Conservation (phyloP, 37 sponge, comb jelly and placozoan genomes). For the Halisarca cf. caerulea region DNA sequence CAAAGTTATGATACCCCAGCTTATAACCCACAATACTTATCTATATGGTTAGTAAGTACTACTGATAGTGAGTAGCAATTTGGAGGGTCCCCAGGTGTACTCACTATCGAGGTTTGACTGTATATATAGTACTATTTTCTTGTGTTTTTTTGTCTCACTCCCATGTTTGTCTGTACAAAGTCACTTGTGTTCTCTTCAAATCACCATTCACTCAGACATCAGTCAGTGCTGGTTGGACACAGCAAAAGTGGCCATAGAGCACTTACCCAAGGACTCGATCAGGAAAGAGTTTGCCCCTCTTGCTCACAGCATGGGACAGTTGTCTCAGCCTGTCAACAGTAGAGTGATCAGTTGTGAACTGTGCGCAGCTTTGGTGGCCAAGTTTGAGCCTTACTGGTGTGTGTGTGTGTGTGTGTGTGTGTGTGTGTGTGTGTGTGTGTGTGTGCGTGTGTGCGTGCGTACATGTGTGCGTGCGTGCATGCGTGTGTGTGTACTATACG, state of each 20-base stretch:
- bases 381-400: slow-evolving; percentile 71
- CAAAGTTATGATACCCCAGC: too few species aligned
- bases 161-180: too few species aligned
- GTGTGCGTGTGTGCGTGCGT: neutral
- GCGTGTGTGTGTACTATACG: too few species aligned
- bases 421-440: neutral
- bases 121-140: neutral
- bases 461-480: neutral
- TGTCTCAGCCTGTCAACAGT: slow-evolving; percentile 61
- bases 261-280: slow-evolving; percentile 58
- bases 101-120: too few species aligned
- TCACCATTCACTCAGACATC: slow-evolving; percentile 40
- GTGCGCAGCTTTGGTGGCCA: slow-evolving; percentile 39
- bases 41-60: too few species aligned
- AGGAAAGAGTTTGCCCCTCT: slow-evolving; percentile 44
- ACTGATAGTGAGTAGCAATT: too few species aligned
- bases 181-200: too few species aligned
- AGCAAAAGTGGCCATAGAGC: slow-evolving; percentile 26
- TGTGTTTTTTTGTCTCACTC: too few species aligned
- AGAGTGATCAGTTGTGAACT: slow-evolving; percentile 53
- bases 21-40: too few species aligned
- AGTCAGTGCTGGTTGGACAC: slow-evolving; percentile 48
- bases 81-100: too few species aligned
- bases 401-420: slow-evolving; percentile 11
- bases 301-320: slow-evolving; percentile 49